Conservation (phyloP, 2,888 invertebrate genomes). For the Ophion ventricosus region DNA sequence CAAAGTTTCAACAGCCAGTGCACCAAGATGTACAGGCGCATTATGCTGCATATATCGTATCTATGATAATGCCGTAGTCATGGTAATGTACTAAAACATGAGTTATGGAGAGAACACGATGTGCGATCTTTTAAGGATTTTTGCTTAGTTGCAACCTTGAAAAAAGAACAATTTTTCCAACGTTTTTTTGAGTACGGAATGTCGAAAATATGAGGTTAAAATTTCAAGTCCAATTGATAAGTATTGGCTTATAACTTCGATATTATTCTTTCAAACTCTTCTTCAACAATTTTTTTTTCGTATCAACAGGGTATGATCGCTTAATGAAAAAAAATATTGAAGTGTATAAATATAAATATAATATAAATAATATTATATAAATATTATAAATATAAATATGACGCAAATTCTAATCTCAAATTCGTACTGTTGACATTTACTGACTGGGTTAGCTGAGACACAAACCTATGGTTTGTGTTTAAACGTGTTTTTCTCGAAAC, state of each 20-base stretch:
- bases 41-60: background rate
- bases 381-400: no score
- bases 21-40: conserved; percentile 4
- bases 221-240: background rate
- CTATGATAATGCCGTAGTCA: conserved; percentile 8
- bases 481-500: no score
- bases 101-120: conserved; percentile 32
- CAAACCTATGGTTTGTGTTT: background rate
- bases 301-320: no score
- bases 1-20: conserved; percentile 39
- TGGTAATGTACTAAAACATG: conserved; percentile 20
- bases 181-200: background rate
- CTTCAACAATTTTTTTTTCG: no score
- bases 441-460: background rate
- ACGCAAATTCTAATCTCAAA: no score
- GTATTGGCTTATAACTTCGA: background rate
- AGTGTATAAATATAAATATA: no score
- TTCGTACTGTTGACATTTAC: no score
- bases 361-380: no score
- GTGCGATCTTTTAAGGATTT: conserved; percentile 1
- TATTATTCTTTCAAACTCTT: no score
- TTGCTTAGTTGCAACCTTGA: background rate
- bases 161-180: background rate
- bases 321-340: no score
- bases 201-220: background rate